A percentile compares a stretch with the other conserved stretches of the same genome.
Conservation (phyloP, 2,113 vertebrate species). For the Scopus umbretta region DNA sequence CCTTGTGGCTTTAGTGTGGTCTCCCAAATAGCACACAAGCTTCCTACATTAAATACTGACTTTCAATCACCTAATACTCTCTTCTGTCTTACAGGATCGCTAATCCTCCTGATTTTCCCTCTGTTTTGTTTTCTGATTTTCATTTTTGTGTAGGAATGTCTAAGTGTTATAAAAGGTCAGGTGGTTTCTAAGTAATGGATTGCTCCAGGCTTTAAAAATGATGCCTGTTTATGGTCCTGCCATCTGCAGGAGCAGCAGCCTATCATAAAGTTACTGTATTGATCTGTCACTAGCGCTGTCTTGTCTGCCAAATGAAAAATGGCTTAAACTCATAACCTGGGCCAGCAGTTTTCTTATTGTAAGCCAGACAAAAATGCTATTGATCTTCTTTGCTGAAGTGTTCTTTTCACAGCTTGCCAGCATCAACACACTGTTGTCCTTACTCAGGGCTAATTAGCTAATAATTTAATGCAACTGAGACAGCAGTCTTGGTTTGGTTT, state of each 20-base stretch:
- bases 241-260: constrained; percentile 47
- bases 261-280: constrained; percentile 55
- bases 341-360: constrained; percentile 60
- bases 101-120: background rate
- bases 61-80: background rate
- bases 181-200: constrained; percentile 38
- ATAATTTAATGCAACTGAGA: constrained; percentile 69
- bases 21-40: background rate
- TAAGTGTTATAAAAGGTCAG: constrained; percentile 36
- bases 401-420: constrained; percentile 69
- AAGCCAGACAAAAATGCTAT: constrained; percentile 63
- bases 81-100: background rate
- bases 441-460: constrained; percentile 66
- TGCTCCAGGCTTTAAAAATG: constrained; percentile 26
- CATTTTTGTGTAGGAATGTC: background rate
- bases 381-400: constrained; percentile 61
- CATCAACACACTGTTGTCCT: constrained; percentile 58
- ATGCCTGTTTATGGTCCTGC: constrained; percentile 37
- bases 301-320: constrained; percentile 61
- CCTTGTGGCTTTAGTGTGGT: background rate
- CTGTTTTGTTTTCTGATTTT: background rate
- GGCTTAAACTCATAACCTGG: constrained; percentile 57
- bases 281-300: constrained; percentile 53
- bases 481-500: constrained; percentile 10
- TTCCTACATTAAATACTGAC: background rate